These are phyloP conservation scores for Ennomos fuscantarius DNA, from an alignment of 2,888 invertebrate species.

Conservation along the genomic window DNA sequence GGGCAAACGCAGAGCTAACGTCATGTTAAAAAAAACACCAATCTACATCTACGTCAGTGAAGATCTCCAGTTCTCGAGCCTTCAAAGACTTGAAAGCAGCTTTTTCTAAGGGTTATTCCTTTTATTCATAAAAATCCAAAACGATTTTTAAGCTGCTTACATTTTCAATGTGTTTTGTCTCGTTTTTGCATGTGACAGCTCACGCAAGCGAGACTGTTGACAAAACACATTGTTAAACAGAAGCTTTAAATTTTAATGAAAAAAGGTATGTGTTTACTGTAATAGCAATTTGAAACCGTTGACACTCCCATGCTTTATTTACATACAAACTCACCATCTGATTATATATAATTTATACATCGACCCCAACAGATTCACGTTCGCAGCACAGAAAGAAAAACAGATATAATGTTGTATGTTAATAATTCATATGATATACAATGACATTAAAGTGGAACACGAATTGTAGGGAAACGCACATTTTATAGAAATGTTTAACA, in stretches of 20 bases:
- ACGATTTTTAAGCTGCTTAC: too few species aligned
- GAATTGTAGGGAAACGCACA: too few species aligned
- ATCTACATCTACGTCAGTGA: slow-evolving; percentile 17
- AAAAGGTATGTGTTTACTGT: not conserved
- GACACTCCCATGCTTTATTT: slow-evolving; percentile 45
- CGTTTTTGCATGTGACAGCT: too few species aligned
- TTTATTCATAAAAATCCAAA: too few species aligned
- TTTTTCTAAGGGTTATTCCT: slow-evolving; percentile 11
- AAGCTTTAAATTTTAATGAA: too few species aligned
- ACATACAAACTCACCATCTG: slow-evolving; percentile 66
- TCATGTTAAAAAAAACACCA: slow-evolving; percentile 21
- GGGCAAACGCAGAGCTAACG: slow-evolving; percentile 13
- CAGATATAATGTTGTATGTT: slow-evolving; percentile 18
- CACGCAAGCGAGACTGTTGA: too few species aligned
- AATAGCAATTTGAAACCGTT: slow-evolving; percentile 16
- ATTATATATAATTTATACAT: slow-evolving; percentile 44
- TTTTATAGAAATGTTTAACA: too few species aligned
- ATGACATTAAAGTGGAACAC: not conserved
- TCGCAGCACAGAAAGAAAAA: slow-evolving; percentile 63
- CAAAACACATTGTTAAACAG: too few species aligned
- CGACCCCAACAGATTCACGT: slow-evolving; percentile 54
- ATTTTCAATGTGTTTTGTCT: too few species aligned
- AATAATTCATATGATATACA: slow-evolving; percentile 16
- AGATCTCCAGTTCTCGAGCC: slow-evolving; percentile 11
- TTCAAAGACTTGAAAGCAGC: slow-evolving; percentile 14